Conservation (phyloP, 2,797 vertebrate genomes). For the Champsocephalus gunnari region DNA sequence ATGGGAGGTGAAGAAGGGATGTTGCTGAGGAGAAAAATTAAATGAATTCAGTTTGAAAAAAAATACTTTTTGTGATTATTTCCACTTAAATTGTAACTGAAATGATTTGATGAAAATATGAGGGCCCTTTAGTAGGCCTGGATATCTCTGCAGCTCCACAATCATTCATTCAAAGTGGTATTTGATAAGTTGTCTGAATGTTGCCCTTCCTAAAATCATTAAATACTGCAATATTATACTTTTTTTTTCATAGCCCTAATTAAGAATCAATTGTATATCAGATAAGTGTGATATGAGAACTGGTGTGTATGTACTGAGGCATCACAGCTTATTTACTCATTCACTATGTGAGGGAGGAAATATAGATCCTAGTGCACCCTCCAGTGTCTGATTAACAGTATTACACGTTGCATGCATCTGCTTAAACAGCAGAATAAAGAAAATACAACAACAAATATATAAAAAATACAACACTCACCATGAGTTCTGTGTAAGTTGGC, state of each 20-base stretch:
- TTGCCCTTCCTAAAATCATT: no score
- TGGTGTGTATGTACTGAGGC: neutral
- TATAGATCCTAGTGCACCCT: conserved; percentile 48
- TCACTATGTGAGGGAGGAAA: neutral
- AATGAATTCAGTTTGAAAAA: neutral
- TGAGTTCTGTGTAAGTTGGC: conserved; percentile 96
- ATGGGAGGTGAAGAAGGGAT: conserved; percentile 94
- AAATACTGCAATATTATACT: no score
- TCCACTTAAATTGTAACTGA: no score
- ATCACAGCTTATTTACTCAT: neutral
- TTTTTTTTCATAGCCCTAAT: no score
- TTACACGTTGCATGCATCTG: conserved; percentile 13
- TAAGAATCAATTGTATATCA: neutral
- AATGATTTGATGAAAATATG: no score
- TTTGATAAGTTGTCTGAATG: no score
- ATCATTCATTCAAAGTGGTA: no score
- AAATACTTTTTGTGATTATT: no score
- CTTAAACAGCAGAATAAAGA: neutral
- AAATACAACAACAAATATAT: neutral
- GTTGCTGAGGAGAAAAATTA: conserved; percentile 84
- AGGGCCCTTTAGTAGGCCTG: no score
- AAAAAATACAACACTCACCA: conserved; percentile 86
- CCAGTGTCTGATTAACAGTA: conserved; percentile 55
- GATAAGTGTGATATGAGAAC: neutral
- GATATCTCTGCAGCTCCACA: no score